phyloP scores from a whole-genome alignment of 2,797 vertebrate genomes.

The Lemur catta region DNA sequence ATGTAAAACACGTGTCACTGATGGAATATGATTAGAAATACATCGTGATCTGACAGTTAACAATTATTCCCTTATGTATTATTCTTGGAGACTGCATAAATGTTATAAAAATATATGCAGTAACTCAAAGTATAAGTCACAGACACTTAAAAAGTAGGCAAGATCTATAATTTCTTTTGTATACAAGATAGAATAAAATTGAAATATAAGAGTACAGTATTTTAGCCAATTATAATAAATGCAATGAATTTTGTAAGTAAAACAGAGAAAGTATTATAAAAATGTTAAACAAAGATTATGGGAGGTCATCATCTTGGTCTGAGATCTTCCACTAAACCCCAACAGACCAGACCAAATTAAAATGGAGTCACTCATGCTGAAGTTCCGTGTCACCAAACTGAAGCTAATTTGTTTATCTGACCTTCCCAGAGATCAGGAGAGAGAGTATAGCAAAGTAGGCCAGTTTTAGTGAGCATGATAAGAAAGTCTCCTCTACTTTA shows the following conservation, averaged over 20 bases:
- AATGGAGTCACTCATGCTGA: neutral
- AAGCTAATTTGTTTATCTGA: neutral
- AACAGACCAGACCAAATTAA: neutral
- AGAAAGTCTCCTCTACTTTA: neutral
- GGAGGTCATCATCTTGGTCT: neutral
- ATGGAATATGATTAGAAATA: constrained; percentile 83
- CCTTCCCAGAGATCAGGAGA: neutral
- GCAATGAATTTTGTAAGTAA: neutral
- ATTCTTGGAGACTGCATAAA: constrained; percentile 56
- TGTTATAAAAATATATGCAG: constrained; percentile 67
- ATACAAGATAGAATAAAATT: constrained; percentile 46
- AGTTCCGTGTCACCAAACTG: neutral
- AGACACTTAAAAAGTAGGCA: constrained; percentile 48
- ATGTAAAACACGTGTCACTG: constrained; percentile 81
- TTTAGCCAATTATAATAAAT: constrained; percentile 43
- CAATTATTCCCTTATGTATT: constrained; percentile 79
- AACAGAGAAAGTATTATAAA: neutral
- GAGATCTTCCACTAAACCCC: neutral
- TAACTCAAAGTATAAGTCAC: constrained; percentile 51
- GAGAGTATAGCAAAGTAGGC: neutral
- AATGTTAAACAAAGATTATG: neutral
- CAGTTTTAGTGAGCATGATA: neutral
- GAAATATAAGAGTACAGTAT: constrained; percentile 36
- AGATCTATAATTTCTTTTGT: constrained; percentile 32
- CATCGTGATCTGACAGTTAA: constrained; percentile 82